Conservation (phyloP, 1,140 invertebrate genomes). For the Patella vulgata region DNA sequence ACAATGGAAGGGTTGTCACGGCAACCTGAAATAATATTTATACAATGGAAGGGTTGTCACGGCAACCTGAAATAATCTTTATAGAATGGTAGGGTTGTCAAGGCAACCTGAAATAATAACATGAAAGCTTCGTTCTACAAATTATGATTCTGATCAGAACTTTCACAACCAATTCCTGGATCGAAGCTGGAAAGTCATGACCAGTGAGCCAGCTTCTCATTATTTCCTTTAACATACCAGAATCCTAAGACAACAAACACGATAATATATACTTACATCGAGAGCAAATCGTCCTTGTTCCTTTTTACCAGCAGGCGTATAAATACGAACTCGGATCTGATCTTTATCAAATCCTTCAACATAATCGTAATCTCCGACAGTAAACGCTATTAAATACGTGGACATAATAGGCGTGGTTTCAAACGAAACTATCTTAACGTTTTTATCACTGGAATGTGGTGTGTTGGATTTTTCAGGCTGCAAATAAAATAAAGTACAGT, state of each 20-base stretch:
- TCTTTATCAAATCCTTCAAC: constrained; percentile 75
- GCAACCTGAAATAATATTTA: constrained; percentile 65
- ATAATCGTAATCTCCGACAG: constrained; percentile 94
- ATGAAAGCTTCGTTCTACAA: too few species aligned
- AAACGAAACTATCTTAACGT: constrained; percentile 77
- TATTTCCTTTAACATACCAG: too few species aligned
- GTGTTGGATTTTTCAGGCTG: constrained; percentile 73
- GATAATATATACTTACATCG: constrained; percentile 67
- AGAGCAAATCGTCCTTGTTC: constrained; percentile 93
- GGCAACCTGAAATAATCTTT: too few species aligned
- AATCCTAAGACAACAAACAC: too few species aligned
- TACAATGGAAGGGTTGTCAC: too few species aligned
- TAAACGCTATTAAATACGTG: constrained; percentile 92
- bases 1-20: constrained; percentile 84
- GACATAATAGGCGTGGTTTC: constrained; percentile 93
- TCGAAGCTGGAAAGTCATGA: too few species aligned
- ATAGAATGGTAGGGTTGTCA: too few species aligned
- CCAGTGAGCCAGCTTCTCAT: too few species aligned
- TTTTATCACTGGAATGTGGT: constrained; percentile 63
- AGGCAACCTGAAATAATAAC: too few species aligned
- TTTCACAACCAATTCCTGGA: too few species aligned
- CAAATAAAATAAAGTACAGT: constrained; percentile 18
- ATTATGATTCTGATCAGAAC: too few species aligned
- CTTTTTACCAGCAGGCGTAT: constrained; percentile 89
- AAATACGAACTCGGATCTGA: constrained; percentile 88